Percentiles rank a stretch among this genome's conserved stretches.
Evolutionary conservation across 1,140 invertebrate genomes (phyloP).

Genomic region (Drosophila teissieri): DNA sequence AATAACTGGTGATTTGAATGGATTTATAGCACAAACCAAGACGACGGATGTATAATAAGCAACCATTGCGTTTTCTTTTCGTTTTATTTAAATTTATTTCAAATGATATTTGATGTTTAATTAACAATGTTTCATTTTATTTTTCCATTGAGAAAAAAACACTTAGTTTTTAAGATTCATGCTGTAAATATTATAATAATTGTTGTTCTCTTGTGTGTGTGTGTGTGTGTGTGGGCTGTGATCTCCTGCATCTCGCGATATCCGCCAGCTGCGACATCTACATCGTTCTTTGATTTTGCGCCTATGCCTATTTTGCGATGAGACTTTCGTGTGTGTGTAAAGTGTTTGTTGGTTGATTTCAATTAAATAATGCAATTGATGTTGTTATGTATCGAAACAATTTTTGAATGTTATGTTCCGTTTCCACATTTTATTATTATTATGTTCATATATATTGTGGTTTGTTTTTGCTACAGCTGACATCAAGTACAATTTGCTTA

Average conservation of each 20-base stretch:
- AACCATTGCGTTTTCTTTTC: conserved; percentile 1
- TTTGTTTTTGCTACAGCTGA: conserved; percentile 69
- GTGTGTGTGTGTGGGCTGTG: conserved; percentile 1
- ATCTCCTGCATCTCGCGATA: neutral
- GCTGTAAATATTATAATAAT: conserved; percentile 68
- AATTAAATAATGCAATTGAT: conserved; percentile 48
- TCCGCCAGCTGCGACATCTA: conserved; percentile 1
- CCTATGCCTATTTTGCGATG: neutral
- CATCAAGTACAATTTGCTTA: conserved; percentile 78
- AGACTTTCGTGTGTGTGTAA: neutral
- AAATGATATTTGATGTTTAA: conserved; percentile 81
- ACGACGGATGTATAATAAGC: neutral
- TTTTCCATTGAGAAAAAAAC: conserved; percentile 78
- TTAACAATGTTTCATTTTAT: conserved; percentile 75
- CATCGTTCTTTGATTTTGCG: neutral
- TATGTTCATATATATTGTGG: conserved; percentile 39
- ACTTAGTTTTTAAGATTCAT: conserved; percentile 79
- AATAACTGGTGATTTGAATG: no score
- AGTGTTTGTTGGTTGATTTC: conserved; percentile 22
- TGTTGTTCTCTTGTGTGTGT: conserved; percentile 2
- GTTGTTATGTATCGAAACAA: conserved; percentile 45
- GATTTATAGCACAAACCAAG: neutral
- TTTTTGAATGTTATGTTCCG: conserved; percentile 39
- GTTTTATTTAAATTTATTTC: conserved; percentile 73
- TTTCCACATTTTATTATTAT: conserved; percentile 54